Evolutionary conservation across 2,113 vertebrate species (phyloP).

Genomic region (Etia nguti): DNA sequence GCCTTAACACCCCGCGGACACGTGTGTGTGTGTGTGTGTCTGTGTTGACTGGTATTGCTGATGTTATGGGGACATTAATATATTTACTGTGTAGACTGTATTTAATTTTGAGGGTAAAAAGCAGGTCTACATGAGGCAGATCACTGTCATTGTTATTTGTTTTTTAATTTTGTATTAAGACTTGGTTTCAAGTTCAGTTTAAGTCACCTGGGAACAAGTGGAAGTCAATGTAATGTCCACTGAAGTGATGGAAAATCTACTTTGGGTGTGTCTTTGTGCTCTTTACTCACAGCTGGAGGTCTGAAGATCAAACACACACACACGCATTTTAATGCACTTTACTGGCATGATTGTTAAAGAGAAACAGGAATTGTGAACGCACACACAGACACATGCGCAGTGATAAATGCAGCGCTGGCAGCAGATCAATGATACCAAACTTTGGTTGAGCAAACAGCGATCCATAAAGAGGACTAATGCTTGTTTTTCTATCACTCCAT

Average conservation of each 20-base stretch:
- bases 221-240: neutral
- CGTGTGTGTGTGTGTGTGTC: neutral
- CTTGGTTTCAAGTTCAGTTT: neutral
- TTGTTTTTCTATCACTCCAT: conserved; percentile 5
- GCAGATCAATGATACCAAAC: conserved; percentile 96
- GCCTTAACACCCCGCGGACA: conserved; percentile 33
- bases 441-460: conserved; percentile 95
- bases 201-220: neutral
- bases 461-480: conserved; percentile 85
- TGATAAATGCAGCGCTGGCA: conserved; percentile 81
- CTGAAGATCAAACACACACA: neutral
- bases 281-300: conserved; percentile 5
- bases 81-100: neutral
- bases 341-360: neutral
- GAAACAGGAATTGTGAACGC: neutral
- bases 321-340: neutral
- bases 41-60: neutral
- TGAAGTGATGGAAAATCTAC: neutral
- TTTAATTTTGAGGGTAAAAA: neutral
- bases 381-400: conserved; percentile 43
- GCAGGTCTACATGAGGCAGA: neutral
- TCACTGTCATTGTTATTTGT: too few relatives aligned
- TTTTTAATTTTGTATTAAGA: neutral
- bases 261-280: conserved; percentile 11
- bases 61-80: neutral